Percentiles rank a stretch among this genome's conserved stretches.
Evolutionary conservation across 2,797 vertebrate genomes (phyloP).

Genomic region (Acanthopagrus latus): DNA sequence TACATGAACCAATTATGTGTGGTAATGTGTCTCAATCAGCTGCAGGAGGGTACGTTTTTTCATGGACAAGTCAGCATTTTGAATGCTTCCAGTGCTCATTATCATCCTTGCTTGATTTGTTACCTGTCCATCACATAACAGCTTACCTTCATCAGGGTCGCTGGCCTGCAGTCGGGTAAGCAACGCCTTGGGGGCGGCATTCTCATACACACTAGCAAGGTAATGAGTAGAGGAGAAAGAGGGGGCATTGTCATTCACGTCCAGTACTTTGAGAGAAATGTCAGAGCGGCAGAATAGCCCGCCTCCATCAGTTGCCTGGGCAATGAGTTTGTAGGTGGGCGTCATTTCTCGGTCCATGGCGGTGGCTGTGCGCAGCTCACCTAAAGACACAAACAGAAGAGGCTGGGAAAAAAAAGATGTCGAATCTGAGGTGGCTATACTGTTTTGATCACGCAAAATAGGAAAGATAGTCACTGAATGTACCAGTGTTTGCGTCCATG

Average conservation of each 20-base stretch:
- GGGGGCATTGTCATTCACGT: constrained; percentile 96
- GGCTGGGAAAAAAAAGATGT: neutral
- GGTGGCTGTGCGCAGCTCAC: constrained; percentile 92
- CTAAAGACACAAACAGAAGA: constrained; percentile 75
- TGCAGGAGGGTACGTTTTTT: neutral
- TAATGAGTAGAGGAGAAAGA: constrained; percentile 91
- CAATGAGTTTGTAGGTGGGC: constrained; percentile 88
- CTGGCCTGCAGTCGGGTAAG: constrained; percentile 93
- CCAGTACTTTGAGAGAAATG: constrained; percentile 90
- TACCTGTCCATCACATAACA: neutral
- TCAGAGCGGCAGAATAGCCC: constrained; percentile 93
- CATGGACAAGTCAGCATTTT: neutral
- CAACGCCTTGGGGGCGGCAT: constrained; percentile 90
- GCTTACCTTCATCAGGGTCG: constrained; percentile 93
- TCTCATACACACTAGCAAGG: constrained; percentile 93
- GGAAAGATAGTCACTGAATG: neutral
- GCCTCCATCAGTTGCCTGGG: constrained; percentile 94
- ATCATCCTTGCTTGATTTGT: neutral
- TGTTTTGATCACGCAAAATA: constrained; percentile 2
- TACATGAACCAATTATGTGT: neutral
- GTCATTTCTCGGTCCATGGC: constrained; percentile 91
- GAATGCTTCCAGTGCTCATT: constrained; percentile 5
- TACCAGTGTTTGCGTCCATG: constrained; percentile 94
- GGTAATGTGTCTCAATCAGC: neutral
- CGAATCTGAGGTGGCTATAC: neutral